Evolutionary conservation across 2,113 vertebrate genomes (phyloP).

Genomic region (Butorides virescens): DNA sequence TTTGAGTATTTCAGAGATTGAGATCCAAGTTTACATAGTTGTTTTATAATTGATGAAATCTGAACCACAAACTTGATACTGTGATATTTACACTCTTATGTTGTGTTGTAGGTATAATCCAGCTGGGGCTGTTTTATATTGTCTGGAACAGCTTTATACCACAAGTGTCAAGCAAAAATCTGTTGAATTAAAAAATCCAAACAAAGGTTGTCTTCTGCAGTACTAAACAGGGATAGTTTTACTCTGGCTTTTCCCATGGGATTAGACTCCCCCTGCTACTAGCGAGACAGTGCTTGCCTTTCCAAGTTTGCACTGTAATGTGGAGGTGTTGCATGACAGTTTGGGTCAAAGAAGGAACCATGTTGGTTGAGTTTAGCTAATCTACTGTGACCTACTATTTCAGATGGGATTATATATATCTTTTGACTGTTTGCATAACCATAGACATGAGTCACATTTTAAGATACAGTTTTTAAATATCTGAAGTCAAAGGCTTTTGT

Average conservation of each 20-base stretch:
- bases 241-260: background rate
- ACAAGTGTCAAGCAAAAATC: background rate
- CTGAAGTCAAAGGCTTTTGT: background rate
- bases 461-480: background rate
- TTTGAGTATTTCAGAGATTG: background rate
- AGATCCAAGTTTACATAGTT: background rate
- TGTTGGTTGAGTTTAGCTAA: background rate
- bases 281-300: background rate
- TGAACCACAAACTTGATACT: background rate
- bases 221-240: background rate
- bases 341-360: background rate
- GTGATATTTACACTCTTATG: background rate
- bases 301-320: background rate
- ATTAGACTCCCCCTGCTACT: background rate
- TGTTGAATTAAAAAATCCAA: background rate
- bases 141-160: background rate
- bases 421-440: background rate
- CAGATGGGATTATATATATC: background rate
- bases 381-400: background rate
- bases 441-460: background rate
- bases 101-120: background rate
- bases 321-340: background rate
- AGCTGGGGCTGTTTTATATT: background rate
- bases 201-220: background rate
- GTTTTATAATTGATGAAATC: background rate